These are phyloP conservation scores for Ancistrus triradiatus DNA, from an alignment of 2,113 vertebrate species.

Conservation along the genomic window DNA sequence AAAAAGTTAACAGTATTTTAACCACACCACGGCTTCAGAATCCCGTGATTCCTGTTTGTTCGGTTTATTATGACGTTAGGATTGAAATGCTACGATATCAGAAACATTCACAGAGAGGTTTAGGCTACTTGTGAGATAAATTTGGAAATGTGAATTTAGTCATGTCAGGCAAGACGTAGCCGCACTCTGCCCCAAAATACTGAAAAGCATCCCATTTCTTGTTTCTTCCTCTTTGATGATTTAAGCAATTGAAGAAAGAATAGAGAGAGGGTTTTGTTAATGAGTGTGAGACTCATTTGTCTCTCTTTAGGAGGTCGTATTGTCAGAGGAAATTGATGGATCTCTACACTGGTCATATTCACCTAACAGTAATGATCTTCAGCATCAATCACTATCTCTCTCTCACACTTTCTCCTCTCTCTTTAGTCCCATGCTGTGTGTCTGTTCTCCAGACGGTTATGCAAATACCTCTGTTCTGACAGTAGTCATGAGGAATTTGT, in stretches of 20 bases:
- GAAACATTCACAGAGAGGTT: too few relatives aligned
- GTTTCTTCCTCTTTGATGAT: constrained; percentile 16
- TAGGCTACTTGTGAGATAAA: too few relatives aligned
- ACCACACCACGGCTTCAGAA: too few relatives aligned
- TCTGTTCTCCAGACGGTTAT: background rate
- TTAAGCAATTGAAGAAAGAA: background rate
- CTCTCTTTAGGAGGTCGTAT: constrained; percentile 64
- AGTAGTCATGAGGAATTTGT: background rate
- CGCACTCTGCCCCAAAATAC: too few relatives aligned
- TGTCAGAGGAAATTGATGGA: constrained; percentile 66
- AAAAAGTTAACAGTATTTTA: too few relatives aligned
- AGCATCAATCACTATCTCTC: constrained; percentile 55
- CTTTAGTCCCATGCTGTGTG: background rate
- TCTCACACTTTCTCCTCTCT: constrained; percentile 9
- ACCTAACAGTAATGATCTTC: constrained; percentile 67
- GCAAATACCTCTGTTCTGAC: background rate
- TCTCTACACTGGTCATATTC: constrained; percentile 62
- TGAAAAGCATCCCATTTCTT: too few relatives aligned
- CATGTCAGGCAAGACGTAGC: too few relatives aligned
- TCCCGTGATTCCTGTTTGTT: too few relatives aligned
- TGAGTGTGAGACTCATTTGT: constrained; percentile 60
- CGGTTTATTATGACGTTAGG: too few relatives aligned
- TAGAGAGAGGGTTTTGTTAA: constrained; percentile 49
- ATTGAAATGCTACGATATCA: too few relatives aligned
- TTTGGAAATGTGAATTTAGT: too few relatives aligned